Evolutionary conservation across 2,113 vertebrate genomes (phyloP), one percentile per base, ranked within the genome.

Genomic region (Macrotis lagotis): DNA sequence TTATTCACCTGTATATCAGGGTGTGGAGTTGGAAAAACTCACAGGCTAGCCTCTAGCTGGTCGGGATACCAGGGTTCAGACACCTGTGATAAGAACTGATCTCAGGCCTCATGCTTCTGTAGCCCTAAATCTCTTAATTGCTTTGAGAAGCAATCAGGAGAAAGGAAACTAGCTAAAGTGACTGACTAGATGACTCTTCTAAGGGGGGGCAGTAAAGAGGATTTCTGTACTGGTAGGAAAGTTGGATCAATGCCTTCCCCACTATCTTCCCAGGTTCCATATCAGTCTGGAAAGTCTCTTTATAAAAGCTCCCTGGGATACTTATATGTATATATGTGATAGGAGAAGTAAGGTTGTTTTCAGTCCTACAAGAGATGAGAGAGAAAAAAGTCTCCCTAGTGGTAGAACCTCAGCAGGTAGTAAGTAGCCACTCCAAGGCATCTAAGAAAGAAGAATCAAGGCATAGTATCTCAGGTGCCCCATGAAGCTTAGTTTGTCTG

Each of bases 401-500:
- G 28, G 48, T 47, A 25, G 44, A 88, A 50, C 49, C 14, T n/a
- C 48, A 50, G n/a, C 47, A 48, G 48, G 88, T 44, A 66, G 28
- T 31, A 48, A 7, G 19, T 24, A 89, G 88, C 88, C 88, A 48
- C 16, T 89, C 44, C 25, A 88, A n/a, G 24, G 53, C 37, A 91
- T 88, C 74, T 91, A n/a, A 83, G 66, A 83, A 22, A 83, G 66
- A 74, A n/a, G 37, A 83, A 52, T 50, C 95, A 83, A 16, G 10
- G 37, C 90, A 92, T 59, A 53, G n/a, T 9, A 74, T 74, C 51
- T 88, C 53, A 83, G 74, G 52, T 52, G 89, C 59, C 92, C 98
- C 98, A 83, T 5, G 7, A 44, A 7, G 19, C 37, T 83, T 24
- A 83, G 66, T n/a, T 74, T 83, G 14, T 83, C 66, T 44, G 66